phyloP scores from a whole-genome alignment of 2,113 vertebrate species.

The Antennarius striatus region DNA sequence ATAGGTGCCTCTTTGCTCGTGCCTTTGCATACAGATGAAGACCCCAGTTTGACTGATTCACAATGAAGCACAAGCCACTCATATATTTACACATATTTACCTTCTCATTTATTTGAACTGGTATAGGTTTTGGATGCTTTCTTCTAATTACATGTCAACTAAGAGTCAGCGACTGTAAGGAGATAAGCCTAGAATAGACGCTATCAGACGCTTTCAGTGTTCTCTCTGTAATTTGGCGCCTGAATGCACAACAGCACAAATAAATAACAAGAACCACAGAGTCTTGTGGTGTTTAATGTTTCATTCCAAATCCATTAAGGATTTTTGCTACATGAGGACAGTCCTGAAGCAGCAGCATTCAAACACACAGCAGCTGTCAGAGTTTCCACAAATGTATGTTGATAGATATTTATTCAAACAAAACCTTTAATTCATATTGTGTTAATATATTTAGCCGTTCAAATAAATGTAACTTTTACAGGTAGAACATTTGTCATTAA shows the following conservation, averaged over 20 bases:
- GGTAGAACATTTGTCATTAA: too few relatives aligned
- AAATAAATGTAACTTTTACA: too few relatives aligned
- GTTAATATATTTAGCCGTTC: too few relatives aligned
- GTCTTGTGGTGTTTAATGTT: constrained; percentile 30
- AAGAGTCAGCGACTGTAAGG: constrained; percentile 12
- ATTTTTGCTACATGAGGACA: constrained; percentile 10
- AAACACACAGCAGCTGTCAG: too few relatives aligned
- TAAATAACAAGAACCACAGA: constrained; percentile 26
- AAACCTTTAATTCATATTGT: too few relatives aligned
- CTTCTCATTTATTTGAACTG: constrained; percentile 7
- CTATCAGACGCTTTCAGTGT: constrained; percentile 22
- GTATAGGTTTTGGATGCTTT: constrained; percentile 24
- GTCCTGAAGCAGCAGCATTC: not conserved
- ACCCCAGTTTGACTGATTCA: not conserved
- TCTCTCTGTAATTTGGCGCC: constrained; percentile 37
- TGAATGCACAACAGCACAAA: constrained; percentile 39
- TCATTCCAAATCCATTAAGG: constrained; percentile 38
- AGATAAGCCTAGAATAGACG: constrained; percentile 24
- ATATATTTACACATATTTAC: not conserved
- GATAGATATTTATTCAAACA: too few relatives aligned
- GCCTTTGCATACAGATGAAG: constrained; percentile 6
- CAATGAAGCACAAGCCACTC: not conserved
- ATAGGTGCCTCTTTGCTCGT: not conserved
- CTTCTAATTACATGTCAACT: constrained; percentile 17
- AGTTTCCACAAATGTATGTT: too few relatives aligned